Percentiles rank a stretch among this genome's conserved stretches.
These are phyloP conservation scores for Phyllopteryx taeniolatus DNA, from an alignment of 2,113 vertebrate genomes.

Conservation along the genomic window DNA sequence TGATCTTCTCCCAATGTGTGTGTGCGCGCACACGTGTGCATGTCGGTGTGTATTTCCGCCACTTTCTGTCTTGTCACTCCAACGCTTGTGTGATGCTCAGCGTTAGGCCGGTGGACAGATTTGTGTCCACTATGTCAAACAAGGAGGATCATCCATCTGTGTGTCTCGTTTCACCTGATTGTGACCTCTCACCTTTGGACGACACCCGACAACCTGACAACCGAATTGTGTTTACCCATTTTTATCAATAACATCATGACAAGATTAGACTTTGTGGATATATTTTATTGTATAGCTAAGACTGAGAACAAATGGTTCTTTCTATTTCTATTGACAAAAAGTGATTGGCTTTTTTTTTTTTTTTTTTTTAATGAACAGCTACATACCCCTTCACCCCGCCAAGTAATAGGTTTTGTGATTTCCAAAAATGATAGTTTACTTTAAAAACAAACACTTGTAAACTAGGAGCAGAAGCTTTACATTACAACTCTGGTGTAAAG, in stretches of 20 bases:
- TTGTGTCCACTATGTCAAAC: conserved; percentile 25
- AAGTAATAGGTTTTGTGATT: neutral
- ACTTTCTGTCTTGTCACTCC: conserved; percentile 37
- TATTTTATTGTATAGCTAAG: neutral
- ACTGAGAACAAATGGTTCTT: neutral
- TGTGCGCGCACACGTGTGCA: conserved; percentile 24
- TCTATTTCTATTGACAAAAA: conserved; percentile 1
- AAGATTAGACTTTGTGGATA: neutral
- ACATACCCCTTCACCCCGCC: neutral
- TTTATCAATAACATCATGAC: neutral
- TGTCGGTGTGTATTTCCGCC: conserved; percentile 37
- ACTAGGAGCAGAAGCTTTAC: no score
- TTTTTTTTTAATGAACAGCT: neutral
- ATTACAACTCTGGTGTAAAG: no score
- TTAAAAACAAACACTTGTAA: neutral
- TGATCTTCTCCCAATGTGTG: conserved; percentile 41
- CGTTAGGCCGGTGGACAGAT: conserved; percentile 52
- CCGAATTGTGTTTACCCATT: conserved; percentile 1
- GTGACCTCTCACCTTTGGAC: conserved; percentile 6
- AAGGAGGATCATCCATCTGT: neutral
- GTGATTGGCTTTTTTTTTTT: conserved; percentile 1
- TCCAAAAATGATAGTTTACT: neutral
- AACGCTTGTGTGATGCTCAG: conserved; percentile 34
- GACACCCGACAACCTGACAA: neutral
- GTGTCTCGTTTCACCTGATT: conserved; percentile 46